Percentiles rank a stretch among this genome's conserved stretches.
phyloP scores from a whole-genome alignment of 2,113 vertebrate species.

The Deroptyus accipitrinus region DNA sequence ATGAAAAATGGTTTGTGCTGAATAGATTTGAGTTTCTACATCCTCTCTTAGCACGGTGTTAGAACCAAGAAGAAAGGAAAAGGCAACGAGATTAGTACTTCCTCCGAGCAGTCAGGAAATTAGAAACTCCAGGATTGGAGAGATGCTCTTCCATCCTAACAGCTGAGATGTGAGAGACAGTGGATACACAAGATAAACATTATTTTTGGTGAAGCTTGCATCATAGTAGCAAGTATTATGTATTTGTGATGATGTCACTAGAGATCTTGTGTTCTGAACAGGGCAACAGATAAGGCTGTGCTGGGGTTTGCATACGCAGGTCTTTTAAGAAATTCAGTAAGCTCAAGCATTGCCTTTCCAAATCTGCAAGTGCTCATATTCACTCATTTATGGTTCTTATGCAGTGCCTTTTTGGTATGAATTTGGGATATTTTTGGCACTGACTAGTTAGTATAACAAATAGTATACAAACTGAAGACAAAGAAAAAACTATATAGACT shows the following conservation, averaged over 20 bases:
- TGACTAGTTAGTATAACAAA: neutral
- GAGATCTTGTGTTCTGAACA: neutral
- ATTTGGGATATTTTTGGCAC: neutral
- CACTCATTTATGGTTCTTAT: neutral
- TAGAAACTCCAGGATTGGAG: neutral
- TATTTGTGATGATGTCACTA: neutral
- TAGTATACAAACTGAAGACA: neutral
- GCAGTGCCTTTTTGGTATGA: neutral
- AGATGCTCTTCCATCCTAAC: neutral
- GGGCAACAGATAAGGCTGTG: neutral
- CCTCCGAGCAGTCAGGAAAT: neutral
- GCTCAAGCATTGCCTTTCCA: neutral
- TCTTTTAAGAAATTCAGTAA: neutral
- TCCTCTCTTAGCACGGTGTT: neutral
- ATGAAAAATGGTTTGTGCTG: neutral
- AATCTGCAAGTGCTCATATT: neutral
- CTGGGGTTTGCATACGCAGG: neutral
- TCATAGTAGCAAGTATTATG: neutral
- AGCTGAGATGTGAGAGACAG: neutral
- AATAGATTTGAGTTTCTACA: neutral
- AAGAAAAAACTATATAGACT: neutral
- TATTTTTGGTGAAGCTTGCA: neutral
- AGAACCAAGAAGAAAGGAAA: neutral
- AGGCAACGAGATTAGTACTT: neutral
- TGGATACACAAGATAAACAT: neutral